Percentiles rank a stretch among this genome's conserved stretches.
Conservation (phyloP, 2,888 invertebrate species). For the Zaprionus lineosus region DNA sequence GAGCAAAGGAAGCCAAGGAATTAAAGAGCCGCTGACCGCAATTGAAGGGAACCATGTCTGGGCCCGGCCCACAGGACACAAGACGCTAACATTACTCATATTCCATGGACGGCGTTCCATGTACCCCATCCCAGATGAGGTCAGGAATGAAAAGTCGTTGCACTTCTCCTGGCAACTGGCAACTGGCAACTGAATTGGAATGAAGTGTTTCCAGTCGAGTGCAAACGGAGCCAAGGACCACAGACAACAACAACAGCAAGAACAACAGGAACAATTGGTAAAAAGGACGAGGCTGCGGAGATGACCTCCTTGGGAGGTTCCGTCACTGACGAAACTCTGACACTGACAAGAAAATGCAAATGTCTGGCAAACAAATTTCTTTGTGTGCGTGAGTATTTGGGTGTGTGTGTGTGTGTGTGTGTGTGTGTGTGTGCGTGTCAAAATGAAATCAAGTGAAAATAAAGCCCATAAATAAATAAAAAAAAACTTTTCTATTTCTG, state of each 20-base stretch:
- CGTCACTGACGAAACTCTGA: constrained; percentile 13
- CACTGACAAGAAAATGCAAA: constrained; percentile 54
- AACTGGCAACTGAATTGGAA: constrained; percentile 63
- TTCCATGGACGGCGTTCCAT: not conserved
- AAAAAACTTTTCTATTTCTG: constrained; percentile 14
- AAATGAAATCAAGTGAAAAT: constrained; percentile 73
- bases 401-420: no score
- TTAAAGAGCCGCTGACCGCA: no score
- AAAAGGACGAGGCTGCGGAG: no score
- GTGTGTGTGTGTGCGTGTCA: constrained; percentile 55
- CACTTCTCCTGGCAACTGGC: no score
- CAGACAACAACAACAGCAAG: constrained; percentile 12
- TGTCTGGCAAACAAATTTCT: constrained; percentile 51
- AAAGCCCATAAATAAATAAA: constrained; percentile 69
- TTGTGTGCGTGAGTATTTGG: no score
- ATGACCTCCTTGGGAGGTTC: no score
- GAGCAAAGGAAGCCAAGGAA: no score
- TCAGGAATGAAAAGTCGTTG: constrained; percentile 40
- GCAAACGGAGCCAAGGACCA: constrained; percentile 22
- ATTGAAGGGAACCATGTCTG: no score
- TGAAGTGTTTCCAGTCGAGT: constrained; percentile 70
- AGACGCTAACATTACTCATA: no score
- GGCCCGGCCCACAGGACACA: no score
- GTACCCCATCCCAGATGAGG: not conserved
- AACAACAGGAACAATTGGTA: constrained; percentile 40